Conservation (phyloP, 2,113 vertebrate genomes). For the Condylura cristata region DNA sequence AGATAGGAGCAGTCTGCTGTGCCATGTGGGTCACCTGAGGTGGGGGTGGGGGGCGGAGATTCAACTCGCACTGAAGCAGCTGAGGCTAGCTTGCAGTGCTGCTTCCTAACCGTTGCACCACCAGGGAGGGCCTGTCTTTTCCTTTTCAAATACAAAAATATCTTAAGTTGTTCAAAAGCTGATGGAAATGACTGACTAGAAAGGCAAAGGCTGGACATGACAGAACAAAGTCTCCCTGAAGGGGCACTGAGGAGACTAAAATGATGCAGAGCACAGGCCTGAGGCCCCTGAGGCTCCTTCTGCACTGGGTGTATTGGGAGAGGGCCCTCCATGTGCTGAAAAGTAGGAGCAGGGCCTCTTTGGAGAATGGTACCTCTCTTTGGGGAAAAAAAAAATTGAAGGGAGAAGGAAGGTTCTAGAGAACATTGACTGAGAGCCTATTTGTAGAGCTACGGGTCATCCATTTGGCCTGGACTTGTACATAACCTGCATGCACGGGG, state of each 20-base stretch:
- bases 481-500: background rate
- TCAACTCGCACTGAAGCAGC: no score
- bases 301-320: no score
- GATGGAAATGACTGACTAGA: background rate
- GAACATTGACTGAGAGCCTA: background rate
- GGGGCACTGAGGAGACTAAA: background rate
- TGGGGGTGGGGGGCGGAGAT: no score
- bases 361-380: background rate
- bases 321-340: background rate
- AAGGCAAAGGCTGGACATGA: background rate
- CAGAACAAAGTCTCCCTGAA: background rate
- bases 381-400: background rate
- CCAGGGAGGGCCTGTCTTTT: background rate
- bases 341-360: background rate
- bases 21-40: no score
- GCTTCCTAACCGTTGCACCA: no score
- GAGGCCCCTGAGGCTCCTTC: no score
- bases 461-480: fast-evolving
- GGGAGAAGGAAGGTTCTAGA: background rate
- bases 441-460: no score
- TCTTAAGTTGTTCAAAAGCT: background rate
- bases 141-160: background rate
- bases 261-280: no score
- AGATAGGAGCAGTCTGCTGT: no score
- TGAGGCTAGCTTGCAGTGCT: no score